Conservation (phyloP, 2,888 invertebrate genomes). For the Strigamia transsilvanica region DNA sequence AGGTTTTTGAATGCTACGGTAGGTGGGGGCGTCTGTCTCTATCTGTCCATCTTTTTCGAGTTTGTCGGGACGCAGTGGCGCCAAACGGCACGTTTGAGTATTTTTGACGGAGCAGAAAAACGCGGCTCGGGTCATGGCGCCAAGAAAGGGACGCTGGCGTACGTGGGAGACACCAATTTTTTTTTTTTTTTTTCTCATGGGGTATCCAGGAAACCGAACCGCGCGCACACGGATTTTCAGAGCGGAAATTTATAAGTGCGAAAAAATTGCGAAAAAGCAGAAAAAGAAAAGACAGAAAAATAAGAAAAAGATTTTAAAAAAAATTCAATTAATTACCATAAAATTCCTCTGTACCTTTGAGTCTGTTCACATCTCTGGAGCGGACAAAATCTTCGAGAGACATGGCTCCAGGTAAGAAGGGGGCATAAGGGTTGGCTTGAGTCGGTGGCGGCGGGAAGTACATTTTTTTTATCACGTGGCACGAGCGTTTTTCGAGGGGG, state of each 20-base stretch:
- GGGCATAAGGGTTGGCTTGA: constrained; percentile 28
- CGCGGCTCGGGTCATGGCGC: constrained; percentile 32
- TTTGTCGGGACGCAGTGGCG: constrained; percentile 37
- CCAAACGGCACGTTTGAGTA: constrained; percentile 38
- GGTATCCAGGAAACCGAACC: constrained; percentile 6
- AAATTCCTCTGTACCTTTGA: constrained; percentile 49
- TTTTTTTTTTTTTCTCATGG: background rate
- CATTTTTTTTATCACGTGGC: constrained; percentile 43
- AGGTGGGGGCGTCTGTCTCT: constrained; percentile 25
- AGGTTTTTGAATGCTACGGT: background rate
- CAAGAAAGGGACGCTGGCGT: constrained; percentile 26
- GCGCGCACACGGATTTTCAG: background rate
- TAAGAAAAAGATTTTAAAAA: background rate
- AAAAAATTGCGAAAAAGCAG: too few species aligned
- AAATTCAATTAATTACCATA: constrained; percentile 25
- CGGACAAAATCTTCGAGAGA: constrained; percentile 51
- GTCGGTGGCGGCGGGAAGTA: constrained; percentile 44
- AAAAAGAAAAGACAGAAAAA: background rate
- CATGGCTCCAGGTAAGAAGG: constrained; percentile 50
- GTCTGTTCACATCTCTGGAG: constrained; percentile 41
- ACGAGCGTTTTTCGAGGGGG: background rate
- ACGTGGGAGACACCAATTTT: constrained; percentile 27
- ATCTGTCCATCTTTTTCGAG: constrained; percentile 6
- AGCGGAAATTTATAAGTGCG: constrained; percentile 9
- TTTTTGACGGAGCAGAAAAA: constrained; percentile 36